Evolutionary conservation across 1,140 invertebrate species (phyloP).

Genomic region (Rhopalosiphum padi): DNA sequence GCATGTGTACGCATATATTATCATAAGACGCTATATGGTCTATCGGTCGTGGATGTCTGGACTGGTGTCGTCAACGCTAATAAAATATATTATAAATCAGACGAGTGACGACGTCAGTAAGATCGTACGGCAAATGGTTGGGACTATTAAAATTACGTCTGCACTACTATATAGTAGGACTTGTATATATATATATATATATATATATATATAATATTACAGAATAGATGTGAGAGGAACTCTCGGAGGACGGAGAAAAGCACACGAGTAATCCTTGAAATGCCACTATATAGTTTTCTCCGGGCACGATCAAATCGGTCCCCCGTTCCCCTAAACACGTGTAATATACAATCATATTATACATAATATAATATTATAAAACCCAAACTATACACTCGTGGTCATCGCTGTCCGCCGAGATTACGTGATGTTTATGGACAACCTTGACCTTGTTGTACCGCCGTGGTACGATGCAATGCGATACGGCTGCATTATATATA

Average conservation of each 20-base stretch:
- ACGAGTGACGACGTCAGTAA: not conserved
- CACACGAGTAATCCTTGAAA: not conserved
- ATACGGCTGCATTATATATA: not conserved
- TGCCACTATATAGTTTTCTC: not conserved
- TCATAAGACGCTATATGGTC: too few species aligned
- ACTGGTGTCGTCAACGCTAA: too few species aligned
- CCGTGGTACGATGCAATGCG: not conserved
- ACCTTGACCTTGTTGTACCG: slow-evolving; percentile 45
- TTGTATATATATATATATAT: too few species aligned
- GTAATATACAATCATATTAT: not conserved
- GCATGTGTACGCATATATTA: too few species aligned
- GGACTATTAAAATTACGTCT: not conserved
- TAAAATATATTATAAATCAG: not conserved
- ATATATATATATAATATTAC: too few species aligned
- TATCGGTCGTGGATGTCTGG: too few species aligned
- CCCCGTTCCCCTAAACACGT: not conserved
- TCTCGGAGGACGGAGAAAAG: slow-evolving; percentile 17
- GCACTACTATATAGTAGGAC: too few species aligned
- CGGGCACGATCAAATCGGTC: not conserved
- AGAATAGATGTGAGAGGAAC: not conserved
- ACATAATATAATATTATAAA: not conserved
- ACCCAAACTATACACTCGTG: not conserved
- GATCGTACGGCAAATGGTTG: not conserved
- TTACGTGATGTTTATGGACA: slow-evolving; percentile 47
- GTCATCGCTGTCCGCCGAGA: slow-evolving; percentile 21